Evolutionary conservation across 2,113 vertebrate species (phyloP), one percentile per base, ranked within the genome.

Genomic region (Crotalus viridis): DNA sequence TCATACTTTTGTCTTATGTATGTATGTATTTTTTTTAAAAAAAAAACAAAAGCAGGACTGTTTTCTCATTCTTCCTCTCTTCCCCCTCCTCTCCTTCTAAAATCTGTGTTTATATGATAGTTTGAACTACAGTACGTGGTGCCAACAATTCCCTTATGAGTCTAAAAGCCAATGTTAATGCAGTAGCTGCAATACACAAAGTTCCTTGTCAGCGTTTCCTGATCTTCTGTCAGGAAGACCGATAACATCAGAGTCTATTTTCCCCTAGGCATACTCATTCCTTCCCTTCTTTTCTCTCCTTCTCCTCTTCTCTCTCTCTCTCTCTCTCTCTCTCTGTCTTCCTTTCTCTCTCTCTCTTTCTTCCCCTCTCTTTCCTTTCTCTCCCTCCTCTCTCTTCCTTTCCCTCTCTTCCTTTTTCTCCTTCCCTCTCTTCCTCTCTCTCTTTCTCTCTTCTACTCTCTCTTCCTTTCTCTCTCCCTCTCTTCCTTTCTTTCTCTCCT

Each of bases 151-250:
- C 54, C 85, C 56, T 85, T 21, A 13, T 86, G 46, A 64, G 7
- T 85, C 17, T 17, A 88, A 95, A 96, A 94, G 74, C 22, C 52
- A 57, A 87, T 64, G 90, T 5, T 88, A 94, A 92, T 0, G 6
- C 54, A 94, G 43, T 92, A 95, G 64, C 91, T 93, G 24, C 12
- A 59, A n/a, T 22, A 93, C 74, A 3, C 28, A 90, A 81, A 54
- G 39, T 81, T 85, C 46, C 88, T 7, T 87, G n/a, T 89, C 89
- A 94, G 1, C 43, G 19, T 17, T 95, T 61, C 69, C 8, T 54
- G 57, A 59, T 24, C 43, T 93, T 93, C 56, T 94, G 51, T 94
- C 92, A 95, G 89, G 93, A 94, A 95, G 92, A 94, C 10, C 74
- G 61, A 93, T 94, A 91, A 59, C 46, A 93, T 57, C 8, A 54